Base-by-base conservation (phyloP, 1,140 invertebrate species). In the Aphidius gifuensis region DNA sequence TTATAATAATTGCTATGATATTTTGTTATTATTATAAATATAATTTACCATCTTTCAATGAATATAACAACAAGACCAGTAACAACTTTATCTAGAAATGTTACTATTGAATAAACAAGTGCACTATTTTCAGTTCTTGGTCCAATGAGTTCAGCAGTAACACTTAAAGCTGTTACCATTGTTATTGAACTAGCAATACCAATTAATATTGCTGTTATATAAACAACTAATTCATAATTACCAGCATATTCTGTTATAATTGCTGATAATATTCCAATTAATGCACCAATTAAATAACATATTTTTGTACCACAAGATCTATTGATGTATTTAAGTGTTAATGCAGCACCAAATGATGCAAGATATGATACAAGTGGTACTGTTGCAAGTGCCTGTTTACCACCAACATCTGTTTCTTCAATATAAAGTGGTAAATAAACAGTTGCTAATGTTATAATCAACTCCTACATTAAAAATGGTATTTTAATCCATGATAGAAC, bases 21-120 rank as follows among this genome's bases (percentile, higher is more conserved):
- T 58, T 43, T 45, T 55, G 4, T 57, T n/a, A 43, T 44, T 55
- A 42, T 44, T 42, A 40, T 38, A 32, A 48, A 53, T 53, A 48
- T 57, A 56, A 82, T 84, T 84, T 77, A 89, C 88, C 87, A 84
- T 76, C 86, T 84, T 81, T 97, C 92, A 66, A 97, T 94, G 32
- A 93, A 74, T 60, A 94, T 85, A 45, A 97, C 91, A 43, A 90
- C 91, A 16, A 93, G 74, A 6, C 96, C 96, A 69, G 94, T 92
- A 32, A 95, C 86, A 9, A 97, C 80, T 84, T 98, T 98, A 76
- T 98, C 95, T 6, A 92, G 87, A 80, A 97, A 96, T 65, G 93
- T 96, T 74, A 98, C 96, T 42, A 91, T 87, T 39, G 94, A 95
- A 79, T 96, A 98, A 46, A 98, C 92, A 67, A 94, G 90, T 7